Base-by-base conservation (phyloP, 2,888 invertebrate species). In the Tanytarsus gracilentus region DNA sequence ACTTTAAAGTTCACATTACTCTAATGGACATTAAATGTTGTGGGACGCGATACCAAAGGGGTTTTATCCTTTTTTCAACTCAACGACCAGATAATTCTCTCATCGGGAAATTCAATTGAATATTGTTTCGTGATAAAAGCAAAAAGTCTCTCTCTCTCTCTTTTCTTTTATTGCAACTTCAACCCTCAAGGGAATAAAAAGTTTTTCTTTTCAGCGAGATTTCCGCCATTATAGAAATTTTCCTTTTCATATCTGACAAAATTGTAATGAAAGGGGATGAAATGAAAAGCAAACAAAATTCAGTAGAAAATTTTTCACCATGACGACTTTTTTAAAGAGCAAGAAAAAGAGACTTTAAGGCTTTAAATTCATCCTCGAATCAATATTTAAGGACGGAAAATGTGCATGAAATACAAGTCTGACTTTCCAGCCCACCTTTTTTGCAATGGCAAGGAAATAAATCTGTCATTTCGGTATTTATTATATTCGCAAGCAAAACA, bases 381-480 rank as follows among this genome's bases (percentile, higher is more conserved):
- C n/a, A 33, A n/a, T 11, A 33, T 11, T 33, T 33, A 33, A 33
- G n/a, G 33, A 11, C 33, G 33, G 6, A 44, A 44, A 44, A 23
- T 4, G 21, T 18, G 6, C 44, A 11, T 23, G 18, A 18, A 53
- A 51, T 53, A 33, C 9, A 33, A 36, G 36, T 11, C 29, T 26
- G 49, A 49, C 49, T 6, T 27, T 49, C 49, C 18, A 8, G 18
- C 36, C 36, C 36, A 21, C 44, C 21, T 44, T 44, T 25, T 18
- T 33, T 3, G 16, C 33, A 1, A 9, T 33, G 26, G 25, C 11
- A 18, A 55, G 16, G 18, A 55, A 55, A 53, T 53, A 36, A 36
- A 14, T 18, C 33, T 53, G 53, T 53, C 53, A 53, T 33, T 53
- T 39, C 18, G n/a, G 18, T 36, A 40, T 55, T 55, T 55, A 55